Evolutionary conservation across 2,113 vertebrate species (phyloP).

Genomic region (Pandion haliaetus): DNA sequence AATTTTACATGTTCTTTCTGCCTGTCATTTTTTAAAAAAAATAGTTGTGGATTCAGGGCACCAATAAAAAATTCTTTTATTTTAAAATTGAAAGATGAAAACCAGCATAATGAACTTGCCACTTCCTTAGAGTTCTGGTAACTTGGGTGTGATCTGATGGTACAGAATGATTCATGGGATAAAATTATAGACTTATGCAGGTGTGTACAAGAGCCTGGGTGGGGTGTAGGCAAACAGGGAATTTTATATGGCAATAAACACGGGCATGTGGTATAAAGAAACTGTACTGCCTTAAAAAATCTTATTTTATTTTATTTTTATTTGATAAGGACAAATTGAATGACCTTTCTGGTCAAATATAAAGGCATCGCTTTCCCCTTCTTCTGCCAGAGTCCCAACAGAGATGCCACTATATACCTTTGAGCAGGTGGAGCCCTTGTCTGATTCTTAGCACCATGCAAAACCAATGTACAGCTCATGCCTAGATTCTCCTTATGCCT

Average conservation of each 20-base stretch:
- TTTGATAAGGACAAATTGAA: slow-evolving; percentile 42
- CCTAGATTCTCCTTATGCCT: background rate
- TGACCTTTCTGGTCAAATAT: background rate
- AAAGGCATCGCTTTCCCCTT: background rate
- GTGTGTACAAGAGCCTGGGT: slow-evolving; percentile 73
- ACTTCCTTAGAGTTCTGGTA: slow-evolving; percentile 70
- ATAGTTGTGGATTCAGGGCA: slow-evolving; percentile 19
- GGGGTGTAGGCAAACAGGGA: slow-evolving; percentile 63
- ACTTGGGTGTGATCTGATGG: slow-evolving; percentile 74
- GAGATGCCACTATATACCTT: background rate
- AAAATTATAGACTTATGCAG: slow-evolving; percentile 76
- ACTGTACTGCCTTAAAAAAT: slow-evolving; percentile 1
- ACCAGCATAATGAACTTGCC: slow-evolving; percentile 45
- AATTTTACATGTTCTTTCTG: slow-evolving; percentile 11
- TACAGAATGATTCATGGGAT: slow-evolving; percentile 73
- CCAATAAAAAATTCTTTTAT: slow-evolving; percentile 58
- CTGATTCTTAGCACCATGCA: background rate
- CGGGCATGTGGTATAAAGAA: slow-evolving; percentile 23
- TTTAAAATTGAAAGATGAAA: slow-evolving; percentile 63
- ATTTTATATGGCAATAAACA: slow-evolving; percentile 64
- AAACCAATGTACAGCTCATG: background rate
- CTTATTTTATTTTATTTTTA: slow-evolving; percentile 18
- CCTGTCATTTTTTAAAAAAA: background rate
- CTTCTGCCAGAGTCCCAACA: background rate
- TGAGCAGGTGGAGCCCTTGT: background rate